A percentile compares a stretch with the other conserved stretches of the same genome.
phyloP scores from a whole-genome alignment of 1,140 invertebrate genomes.

The Acromyrmex heyeri region DNA sequence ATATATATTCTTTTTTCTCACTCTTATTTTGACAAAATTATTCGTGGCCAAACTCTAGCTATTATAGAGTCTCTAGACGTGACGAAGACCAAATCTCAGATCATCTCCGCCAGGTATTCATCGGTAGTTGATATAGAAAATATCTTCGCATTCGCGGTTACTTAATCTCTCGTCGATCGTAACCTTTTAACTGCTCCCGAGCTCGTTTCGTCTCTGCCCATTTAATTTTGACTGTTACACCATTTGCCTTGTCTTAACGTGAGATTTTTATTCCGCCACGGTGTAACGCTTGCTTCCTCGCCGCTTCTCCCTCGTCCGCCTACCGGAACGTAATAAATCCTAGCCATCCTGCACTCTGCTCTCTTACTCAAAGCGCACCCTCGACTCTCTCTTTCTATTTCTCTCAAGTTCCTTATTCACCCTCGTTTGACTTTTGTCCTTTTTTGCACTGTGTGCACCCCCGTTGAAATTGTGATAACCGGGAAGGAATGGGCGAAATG shows the following conservation, averaged over 20 bases:
- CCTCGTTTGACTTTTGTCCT: background rate
- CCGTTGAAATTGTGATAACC: conserved; percentile 64
- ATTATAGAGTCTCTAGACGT: background rate
- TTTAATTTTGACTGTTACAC: conserved; percentile 67
- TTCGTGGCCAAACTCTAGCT: too few relatives aligned
- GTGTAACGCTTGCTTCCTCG: conserved; percentile 27
- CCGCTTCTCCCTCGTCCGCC: conserved; percentile 6
- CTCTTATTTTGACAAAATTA: too few relatives aligned
- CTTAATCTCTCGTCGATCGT: conserved; percentile 57
- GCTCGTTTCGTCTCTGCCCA: conserved; percentile 37
- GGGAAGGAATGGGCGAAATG: conserved; percentile 61
- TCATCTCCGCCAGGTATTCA: background rate
- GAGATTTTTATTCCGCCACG: conserved; percentile 69
- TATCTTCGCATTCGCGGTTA: conserved; percentile 39
- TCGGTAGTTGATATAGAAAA: background rate
- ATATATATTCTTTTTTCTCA: too few relatives aligned
- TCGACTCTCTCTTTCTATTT: conserved; percentile 37
- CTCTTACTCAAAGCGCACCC: conserved; percentile 46
- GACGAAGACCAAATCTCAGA: conserved; percentile 16
- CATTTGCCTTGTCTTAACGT: conserved; percentile 29
- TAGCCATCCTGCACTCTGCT: conserved; percentile 60
- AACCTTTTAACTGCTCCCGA: conserved; percentile 37
- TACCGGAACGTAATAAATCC: conserved; percentile 75
- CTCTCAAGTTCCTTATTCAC: conserved; percentile 32
- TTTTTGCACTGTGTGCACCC: background rate